Conservation (phyloP, 2,797 vertebrate genomes). For the Rousettus madagascariensis region DNA sequence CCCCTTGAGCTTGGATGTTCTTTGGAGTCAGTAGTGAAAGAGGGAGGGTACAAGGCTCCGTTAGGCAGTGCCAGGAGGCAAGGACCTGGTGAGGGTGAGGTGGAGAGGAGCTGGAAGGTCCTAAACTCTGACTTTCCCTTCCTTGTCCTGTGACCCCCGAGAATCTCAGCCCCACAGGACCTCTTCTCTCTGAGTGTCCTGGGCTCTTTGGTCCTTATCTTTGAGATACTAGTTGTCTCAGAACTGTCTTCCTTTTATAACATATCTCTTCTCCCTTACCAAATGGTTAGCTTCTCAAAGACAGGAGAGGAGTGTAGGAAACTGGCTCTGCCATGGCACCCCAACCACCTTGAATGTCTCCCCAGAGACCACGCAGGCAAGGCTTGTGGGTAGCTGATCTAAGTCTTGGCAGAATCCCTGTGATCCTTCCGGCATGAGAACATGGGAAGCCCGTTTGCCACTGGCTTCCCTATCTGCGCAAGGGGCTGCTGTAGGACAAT, state of each 20-base stretch:
- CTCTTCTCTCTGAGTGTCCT: not conserved
- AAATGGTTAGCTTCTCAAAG: not conserved
- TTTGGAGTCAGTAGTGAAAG: not conserved
- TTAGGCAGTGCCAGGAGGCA: not conserved
- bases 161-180: not conserved
- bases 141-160: not conserved
- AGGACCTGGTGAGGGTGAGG: not conserved
- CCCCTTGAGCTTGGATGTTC: not conserved
- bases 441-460: not conserved
- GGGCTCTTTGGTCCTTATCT: not conserved
- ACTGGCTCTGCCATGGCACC: not conserved
- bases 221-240: too few relatives aligned
- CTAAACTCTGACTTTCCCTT: not conserved
- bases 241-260: not conserved
- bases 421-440: accelerated
- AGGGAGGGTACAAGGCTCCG: not conserved
- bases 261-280: not conserved
- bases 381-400: not conserved
- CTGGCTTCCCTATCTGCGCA: not conserved
- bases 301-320: not conserved
- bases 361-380: accelerated
- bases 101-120: not conserved
- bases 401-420: not conserved
- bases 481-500: not conserved
- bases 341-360: accelerated